phyloP scores from a whole-genome alignment of 30 jellyfish, hydroid and myxozoan species.

The Rhopilema esculentum region DNA sequence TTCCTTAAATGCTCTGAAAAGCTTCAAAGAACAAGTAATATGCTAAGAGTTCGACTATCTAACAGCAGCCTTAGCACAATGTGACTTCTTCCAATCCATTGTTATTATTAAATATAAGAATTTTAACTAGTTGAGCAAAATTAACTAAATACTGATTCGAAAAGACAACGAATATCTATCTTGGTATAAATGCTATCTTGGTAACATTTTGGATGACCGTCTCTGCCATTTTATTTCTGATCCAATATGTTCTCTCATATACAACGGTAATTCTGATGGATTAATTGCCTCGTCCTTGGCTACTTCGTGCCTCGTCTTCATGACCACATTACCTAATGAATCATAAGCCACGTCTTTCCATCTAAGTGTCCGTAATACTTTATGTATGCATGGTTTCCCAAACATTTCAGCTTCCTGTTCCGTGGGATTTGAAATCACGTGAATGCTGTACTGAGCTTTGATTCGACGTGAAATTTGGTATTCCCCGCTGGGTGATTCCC shows the following conservation, averaged over 20 bases:
- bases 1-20: no score
- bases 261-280: conserved; percentile 25
- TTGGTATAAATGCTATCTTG: neutral
- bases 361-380: conserved; percentile 45
- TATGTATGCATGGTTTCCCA: conserved; percentile 58
- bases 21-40: no score
- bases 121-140: no score
- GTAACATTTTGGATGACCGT: neutral
- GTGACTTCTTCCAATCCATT: no score
- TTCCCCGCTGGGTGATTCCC: conserved; percentile 42
- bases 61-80: no score
- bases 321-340: conserved; percentile 43
- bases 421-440: conserved; percentile 33
- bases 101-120: no score
- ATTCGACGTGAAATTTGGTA: conserved; percentile 42
- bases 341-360: conserved; percentile 56
- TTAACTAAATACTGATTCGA: no score
- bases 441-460: conserved; percentile 30
- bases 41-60: no score
- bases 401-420: neutral
- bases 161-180: neutral
- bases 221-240: neutral
- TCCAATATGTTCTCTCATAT: conserved; percentile 58
- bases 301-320: conserved; percentile 37
- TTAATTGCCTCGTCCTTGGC: conserved; percentile 14